Percentiles rank a stretch among this genome's conserved stretches.
phyloP scores from a whole-genome alignment of 2,888 invertebrate genomes.

The Drosophila paramelanica region DNA sequence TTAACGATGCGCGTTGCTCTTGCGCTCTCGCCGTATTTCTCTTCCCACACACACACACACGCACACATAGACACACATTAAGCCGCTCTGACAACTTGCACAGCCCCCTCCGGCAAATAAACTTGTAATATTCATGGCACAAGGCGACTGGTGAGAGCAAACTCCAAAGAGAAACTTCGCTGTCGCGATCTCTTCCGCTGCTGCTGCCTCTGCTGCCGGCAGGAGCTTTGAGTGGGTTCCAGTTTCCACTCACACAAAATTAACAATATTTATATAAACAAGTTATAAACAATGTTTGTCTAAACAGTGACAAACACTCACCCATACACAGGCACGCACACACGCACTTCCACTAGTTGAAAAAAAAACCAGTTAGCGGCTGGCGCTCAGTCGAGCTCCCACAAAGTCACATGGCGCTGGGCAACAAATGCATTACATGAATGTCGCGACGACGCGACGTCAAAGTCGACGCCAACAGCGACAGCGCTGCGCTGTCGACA shows the following conservation, averaged over 20 bases:
- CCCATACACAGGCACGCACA: conserved; percentile 26
- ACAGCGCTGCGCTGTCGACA: conserved; percentile 18
- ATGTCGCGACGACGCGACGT: conserved; percentile 39
- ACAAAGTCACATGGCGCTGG: conserved; percentile 56
- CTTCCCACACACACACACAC: conserved; percentile 30
- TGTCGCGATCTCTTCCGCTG: conserved; percentile 15
- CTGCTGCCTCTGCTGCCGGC: conserved; percentile 26
- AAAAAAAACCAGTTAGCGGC: conserved; percentile 51
- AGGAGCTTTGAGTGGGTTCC: conserved; percentile 43
- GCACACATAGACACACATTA: conserved; percentile 7
- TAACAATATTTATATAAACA: conserved; percentile 80
- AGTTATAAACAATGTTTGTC: conserved; percentile 78
- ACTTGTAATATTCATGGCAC: conserved; percentile 65
- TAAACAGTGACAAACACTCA: conserved; percentile 76
- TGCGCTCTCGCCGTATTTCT: conserved; percentile 24
- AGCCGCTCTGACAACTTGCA: conserved; percentile 41
- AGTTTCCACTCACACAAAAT: conserved; percentile 60
- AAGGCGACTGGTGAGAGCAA: conserved; percentile 34
- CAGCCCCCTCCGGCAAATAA: conserved; percentile 40
- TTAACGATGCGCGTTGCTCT: conserved; percentile 57
- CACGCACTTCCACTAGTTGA: conserved; percentile 54
- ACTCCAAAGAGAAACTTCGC: conserved; percentile 29
- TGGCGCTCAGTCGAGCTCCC: conserved; percentile 57
- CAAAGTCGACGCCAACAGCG: conserved; percentile 27
- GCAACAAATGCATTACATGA: conserved; percentile 68